A percentile compares a stretch with the other conserved stretches of the same genome.
These are phyloP conservation scores for Sinodicranocentrus sp. DNA, from an alignment of 2,888 invertebrate genomes.

Conservation along the genomic window DNA sequence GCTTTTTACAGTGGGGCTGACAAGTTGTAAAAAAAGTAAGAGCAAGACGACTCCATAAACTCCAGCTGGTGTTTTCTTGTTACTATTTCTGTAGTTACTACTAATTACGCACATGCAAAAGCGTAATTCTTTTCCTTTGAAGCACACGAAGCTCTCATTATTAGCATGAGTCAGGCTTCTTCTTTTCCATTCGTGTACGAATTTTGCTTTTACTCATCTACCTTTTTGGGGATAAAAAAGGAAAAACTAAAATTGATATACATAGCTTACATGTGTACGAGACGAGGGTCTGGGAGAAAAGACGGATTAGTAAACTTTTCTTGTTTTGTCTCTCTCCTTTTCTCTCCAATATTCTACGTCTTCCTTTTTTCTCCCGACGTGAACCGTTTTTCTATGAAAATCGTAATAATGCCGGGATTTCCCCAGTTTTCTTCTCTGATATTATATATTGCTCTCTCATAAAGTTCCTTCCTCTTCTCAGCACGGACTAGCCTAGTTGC, in stretches of 20 bases:
- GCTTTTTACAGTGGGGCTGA: slow-evolving; percentile 12
- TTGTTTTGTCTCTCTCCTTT: slow-evolving; percentile 13
- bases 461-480: slow-evolving; percentile 2
- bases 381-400: slow-evolving; percentile 5
- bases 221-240: too few relatives aligned
- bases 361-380: background rate
- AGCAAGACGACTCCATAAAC: slow-evolving; percentile 18
- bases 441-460: background rate
- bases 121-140: slow-evolving; percentile 53
- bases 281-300: too few relatives aligned
- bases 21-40: slow-evolving; percentile 13
- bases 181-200: background rate
- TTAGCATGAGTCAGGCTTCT: slow-evolving; percentile 20
- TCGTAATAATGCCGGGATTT: slow-evolving; percentile 44
- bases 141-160: slow-evolving; percentile 44
- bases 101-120: slow-evolving; percentile 70
- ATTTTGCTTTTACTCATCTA: background rate
- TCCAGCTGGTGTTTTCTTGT: slow-evolving; percentile 2
- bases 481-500: slow-evolving; percentile 1
- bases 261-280: background rate
- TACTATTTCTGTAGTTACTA: slow-evolving; percentile 41
- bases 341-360: background rate
- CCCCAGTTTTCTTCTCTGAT: slow-evolving; percentile 21
- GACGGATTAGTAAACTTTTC: slow-evolving; percentile 16
- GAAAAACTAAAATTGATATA: background rate